Base-by-base conservation (phyloP, 2,888 invertebrate species). In the Protophormia terraenovae region DNA sequence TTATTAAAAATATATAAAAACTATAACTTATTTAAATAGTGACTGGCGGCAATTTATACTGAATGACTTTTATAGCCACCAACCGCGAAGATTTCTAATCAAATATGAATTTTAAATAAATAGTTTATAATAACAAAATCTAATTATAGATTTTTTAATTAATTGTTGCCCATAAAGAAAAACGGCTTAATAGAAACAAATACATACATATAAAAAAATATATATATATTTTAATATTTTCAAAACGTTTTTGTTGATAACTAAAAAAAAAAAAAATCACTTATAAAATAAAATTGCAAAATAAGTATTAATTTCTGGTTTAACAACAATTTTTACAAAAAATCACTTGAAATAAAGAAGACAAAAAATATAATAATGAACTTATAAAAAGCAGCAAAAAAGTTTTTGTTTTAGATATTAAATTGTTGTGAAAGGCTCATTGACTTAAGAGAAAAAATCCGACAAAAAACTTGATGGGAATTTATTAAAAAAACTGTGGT, bases 31-130 rank as follows among this genome's bases (percentile, higher is more conserved):
- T 47, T 47, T 47, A 19, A 58, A 29, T 55, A 29, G 29, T 58
- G n/a, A 10, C 32, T 32, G 4, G n/a, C 29, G 6, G 5, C 27
- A 16, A 50, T 27, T 29, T 14, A 5, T 27, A 71, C 10, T 12
- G 12, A 50, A 4, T 75, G 62, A 24, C 62, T 27, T 47, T 75
- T 50, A 38, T 38, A 19, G 35, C 62, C 24, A 38, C 38, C 35
- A 53, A 64, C 38, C 64, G 53, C 75, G n/a, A 64, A 53, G 24
- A 64, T 24, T 47, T 27, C 62, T 64, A 38, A 64, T 73, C 45
- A 47, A 32, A 58, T 58, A n/a, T 29, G 3, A 58, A 58, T 60
- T 35, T 60, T 60, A 35, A 35, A 35, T 35, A 24, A 75, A 64
- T 64, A 50, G 27, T 14, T 24, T 50, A 27, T 50, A 62, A 75